Evolutionary conservation across 2,888 invertebrate genomes (phyloP), one percentile per base, ranked within the genome.

Genomic region (Chironomus riparius): DNA sequence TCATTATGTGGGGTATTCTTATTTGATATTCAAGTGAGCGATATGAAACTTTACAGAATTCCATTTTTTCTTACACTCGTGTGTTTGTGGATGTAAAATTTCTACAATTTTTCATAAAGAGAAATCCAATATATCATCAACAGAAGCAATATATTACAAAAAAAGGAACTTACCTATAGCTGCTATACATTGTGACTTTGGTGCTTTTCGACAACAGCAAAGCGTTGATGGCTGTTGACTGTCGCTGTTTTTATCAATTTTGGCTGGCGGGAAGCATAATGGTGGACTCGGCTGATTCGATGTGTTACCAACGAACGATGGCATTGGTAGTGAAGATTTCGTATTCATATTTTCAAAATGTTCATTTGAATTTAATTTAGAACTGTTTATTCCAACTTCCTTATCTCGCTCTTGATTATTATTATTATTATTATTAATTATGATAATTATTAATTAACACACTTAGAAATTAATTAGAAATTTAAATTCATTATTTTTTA

Each of bases 111-210:
- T 38, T 38, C 38, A 10, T 38, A 10, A 38, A 38, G 38, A 7
- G 2, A 38, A 10, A 10, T 38, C 10, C 38, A 38, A 38, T 38
- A 10, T 38, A 10, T 38, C 38, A 38, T 38, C 38, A 38, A 38
- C 7, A 10, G 38, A 38, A 38, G 38, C 56, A 56, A 56, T 56
- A 56, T 56, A 15, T 56, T 47, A 6, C 2, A 28, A 18, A 48
- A 28, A 10, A 28, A 10, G 7, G 1, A 10, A 80, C 82, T 80
- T 78, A 84, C 84, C 84, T 81, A 83, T 82, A 78, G 84, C 84
- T 78, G 84, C 84, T 80, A 84, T 82, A 81, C 84, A 84, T 79
- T 84, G 83, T 78, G 84, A 84, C 80, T 83, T 84, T 77, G 84
- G 84, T 38, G 83, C 84, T 77, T 81, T 80, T 68, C 83, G 83